Base-by-base conservation (phyloP, 1,140 invertebrate species). In the Papilio polyxenes region DNA sequence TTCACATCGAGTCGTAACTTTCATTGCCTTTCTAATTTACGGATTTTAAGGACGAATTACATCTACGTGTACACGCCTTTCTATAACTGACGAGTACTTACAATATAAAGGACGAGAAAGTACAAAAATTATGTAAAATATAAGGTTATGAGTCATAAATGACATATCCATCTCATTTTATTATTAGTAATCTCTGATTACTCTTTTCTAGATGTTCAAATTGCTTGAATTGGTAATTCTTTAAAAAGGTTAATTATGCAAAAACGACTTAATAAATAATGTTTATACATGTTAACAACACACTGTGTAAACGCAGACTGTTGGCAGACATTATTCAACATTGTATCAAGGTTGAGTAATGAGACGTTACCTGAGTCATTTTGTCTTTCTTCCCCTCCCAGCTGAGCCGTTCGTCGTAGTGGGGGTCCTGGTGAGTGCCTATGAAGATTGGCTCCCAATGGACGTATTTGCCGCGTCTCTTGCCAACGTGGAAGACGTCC, bases 391-490 rank as follows among this genome's bases (percentile, higher is more conserved):
- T 98, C 76, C 98, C 98, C 89, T 98, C 97, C 98, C 98, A 98
- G 89, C 97, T 98, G 31, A 98, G 95, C 90, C 98, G 95, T 89
- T 98, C 97, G 85, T 98, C 98, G 89, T 98, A 99, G 79, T 98
- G 95, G 0, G 98, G 98, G 89, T 98, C 98, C 10, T 96, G 95
- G 91, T 98, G 97, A 0, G 97, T 98, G 37, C 97, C 98, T 83
- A 98, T 98, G 85, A 97, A 98, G 84, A 98, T 98, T 1, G 98
- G 98, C 92, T 98, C 98, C 98, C 98, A 98, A 89, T 98, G 97
- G 31, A 97, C 95, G 89, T 96, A 97, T 81, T 96, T 96, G 17
- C 97, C 97, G 4, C 95, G 96, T 37, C 98, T 95, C 87, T 98
- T 98, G 7, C 98, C 98, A 3, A 97, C 96, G 87, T 98, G 97